Percentiles rank a stretch among this genome's conserved stretches.
These are phyloP conservation scores for Labeo calbasu DNA, from an alignment of 2,797 vertebrate genomes.

Conservation along the genomic window DNA sequence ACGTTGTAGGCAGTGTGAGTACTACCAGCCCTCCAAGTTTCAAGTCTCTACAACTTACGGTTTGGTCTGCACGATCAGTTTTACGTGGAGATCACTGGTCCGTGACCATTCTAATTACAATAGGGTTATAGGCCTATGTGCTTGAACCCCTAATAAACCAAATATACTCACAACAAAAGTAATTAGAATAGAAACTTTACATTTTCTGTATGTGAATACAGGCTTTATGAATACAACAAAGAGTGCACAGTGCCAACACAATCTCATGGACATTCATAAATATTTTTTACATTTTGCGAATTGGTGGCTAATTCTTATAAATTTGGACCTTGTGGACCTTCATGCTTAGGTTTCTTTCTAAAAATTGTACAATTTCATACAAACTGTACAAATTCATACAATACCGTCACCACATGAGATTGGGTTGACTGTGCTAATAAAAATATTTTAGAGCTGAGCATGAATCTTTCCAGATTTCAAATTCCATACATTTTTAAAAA, in stretches of 20 bases:
- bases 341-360: not conserved
- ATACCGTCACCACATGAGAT: too few relatives aligned
- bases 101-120: too few relatives aligned
- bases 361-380: not conserved
- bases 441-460: not conserved
- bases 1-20: too few relatives aligned
- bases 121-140: too few relatives aligned
- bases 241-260: not conserved
- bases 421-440: too few relatives aligned
- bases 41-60: too few relatives aligned
- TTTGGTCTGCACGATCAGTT: too few relatives aligned
- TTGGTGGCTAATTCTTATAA: not conserved
- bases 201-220: not conserved
- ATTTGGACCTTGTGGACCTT: not conserved
- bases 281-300: not conserved
- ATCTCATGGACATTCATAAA: not conserved
- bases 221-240: not conserved
- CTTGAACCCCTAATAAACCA: too few relatives aligned
- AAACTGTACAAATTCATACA: not conserved
- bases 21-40: too few relatives aligned
- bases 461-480: not conserved
- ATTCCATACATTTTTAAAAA: too few relatives aligned
- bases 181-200: not conserved
- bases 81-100: too few relatives aligned
- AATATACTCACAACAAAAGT: not conserved